Evolutionary conservation across 2,113 vertebrate species (phyloP).

Genomic region (Sakesphorus luctuosus): DNA sequence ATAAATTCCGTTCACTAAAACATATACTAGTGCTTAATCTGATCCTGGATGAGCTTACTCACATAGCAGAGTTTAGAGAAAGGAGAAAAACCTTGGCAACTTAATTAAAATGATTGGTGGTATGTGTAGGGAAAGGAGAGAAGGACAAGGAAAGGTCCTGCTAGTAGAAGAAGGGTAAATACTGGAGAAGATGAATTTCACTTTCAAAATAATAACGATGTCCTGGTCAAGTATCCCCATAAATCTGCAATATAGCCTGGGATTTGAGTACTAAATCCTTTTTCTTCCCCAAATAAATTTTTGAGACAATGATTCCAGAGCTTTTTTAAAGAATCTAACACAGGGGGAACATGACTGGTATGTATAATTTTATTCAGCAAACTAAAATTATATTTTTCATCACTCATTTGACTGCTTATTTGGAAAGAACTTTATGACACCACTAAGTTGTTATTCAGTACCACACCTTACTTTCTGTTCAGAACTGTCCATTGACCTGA

Average conservation of each 20-base stretch:
- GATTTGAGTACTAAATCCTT: neutral
- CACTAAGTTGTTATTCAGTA: neutral
- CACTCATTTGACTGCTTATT: neutral
- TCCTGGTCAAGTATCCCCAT: neutral
- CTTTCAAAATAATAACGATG: conserved; percentile 29
- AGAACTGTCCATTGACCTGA: neutral
- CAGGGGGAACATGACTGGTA: neutral
- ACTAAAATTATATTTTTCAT: neutral
- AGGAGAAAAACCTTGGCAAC: conserved; percentile 23
- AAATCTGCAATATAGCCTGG: neutral
- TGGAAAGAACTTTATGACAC: neutral
- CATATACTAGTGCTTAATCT: conserved; percentile 25
- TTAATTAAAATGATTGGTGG: conserved; percentile 29
- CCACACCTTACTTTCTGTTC: neutral
- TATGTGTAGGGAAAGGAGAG: neutral
- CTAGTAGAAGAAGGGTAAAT: neutral
- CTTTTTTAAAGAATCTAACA: neutral
- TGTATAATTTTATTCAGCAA: neutral
- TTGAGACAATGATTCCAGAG: neutral
- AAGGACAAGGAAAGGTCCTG: conserved; percentile 10
- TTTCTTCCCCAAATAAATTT: conserved; percentile 5
- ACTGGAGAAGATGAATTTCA: conserved; percentile 9
- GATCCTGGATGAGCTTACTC: neutral
- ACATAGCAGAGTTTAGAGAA: neutral
- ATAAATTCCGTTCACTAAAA: conserved; percentile 34